Conservation (phyloP, 2,888 invertebrate genomes). For the Molorchus minor region DNA sequence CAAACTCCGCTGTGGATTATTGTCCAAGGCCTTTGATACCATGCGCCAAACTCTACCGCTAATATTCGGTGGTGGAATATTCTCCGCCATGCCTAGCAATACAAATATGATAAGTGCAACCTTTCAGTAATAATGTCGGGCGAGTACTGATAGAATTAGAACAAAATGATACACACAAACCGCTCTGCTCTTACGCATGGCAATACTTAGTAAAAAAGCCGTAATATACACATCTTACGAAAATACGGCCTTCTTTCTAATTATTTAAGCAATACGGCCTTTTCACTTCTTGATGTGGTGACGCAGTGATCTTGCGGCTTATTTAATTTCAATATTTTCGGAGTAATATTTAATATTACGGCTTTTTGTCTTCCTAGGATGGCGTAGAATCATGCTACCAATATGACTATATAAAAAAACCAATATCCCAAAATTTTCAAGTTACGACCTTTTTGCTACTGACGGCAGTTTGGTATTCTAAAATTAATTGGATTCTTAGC, state of each 20-base stretch:
- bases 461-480: too few relatives aligned
- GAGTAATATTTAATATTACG: neutral
- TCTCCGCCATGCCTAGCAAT: too few relatives aligned
- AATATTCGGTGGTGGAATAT: too few relatives aligned
- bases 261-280: neutral
- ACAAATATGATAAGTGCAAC: too few relatives aligned
- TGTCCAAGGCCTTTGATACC: too few relatives aligned
- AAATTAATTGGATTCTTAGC: too few relatives aligned
- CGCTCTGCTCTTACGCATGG: neutral
- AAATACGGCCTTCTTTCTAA: neutral
- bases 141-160: too few relatives aligned
- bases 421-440: neutral
- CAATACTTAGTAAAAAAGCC: neutral
- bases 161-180: neutral
- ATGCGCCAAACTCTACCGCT: too few relatives aligned
- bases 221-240: neutral
- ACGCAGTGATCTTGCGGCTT: constrained; percentile 1
- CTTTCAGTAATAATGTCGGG: neutral
- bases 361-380: neutral
- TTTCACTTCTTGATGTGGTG: neutral
- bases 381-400: neutral
- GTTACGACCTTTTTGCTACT: constrained; percentile 3
- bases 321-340: neutral
- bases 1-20: too few relatives aligned
- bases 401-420: neutral